A percentile compares a stretch with the other conserved stretches of the same genome.
Evolutionary conservation across 2,797 vertebrate species (phyloP).

Genomic region (Ctenopoma kingsleyae): DNA sequence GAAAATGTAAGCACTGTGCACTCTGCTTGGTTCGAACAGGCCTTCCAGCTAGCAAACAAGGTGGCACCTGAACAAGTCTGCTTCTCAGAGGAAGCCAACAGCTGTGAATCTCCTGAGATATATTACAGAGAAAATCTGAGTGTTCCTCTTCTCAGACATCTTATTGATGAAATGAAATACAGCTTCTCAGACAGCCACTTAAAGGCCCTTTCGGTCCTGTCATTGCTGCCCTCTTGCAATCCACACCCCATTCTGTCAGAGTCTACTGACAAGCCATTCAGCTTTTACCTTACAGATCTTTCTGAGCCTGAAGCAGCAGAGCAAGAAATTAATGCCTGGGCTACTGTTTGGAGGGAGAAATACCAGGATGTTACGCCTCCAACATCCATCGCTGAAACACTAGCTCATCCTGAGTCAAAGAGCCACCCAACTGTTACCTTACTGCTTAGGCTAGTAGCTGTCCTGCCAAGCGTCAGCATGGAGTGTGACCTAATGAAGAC

Average conservation of each 20-base stretch:
- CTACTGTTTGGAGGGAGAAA: constrained; percentile 92
- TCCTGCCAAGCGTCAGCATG: constrained; percentile 93
- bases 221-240: constrained; percentile 91
- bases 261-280: constrained; percentile 88
- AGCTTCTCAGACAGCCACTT: constrained; percentile 94
- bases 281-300: constrained; percentile 90
- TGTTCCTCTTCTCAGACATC: constrained; percentile 88
- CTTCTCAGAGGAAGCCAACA: constrained; percentile 88
- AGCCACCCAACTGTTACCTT: constrained; percentile 91
- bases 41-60: constrained; percentile 89
- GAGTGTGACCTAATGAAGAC: constrained; percentile 93
- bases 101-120: constrained; percentile 88
- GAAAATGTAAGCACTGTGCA: constrained; percentile 92
- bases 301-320: constrained; percentile 91
- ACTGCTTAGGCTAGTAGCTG: constrained; percentile 91
- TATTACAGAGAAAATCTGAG: constrained; percentile 93
- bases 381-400: constrained; percentile 92
- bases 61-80: constrained; percentile 85
- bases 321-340: constrained; percentile 93
- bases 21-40: constrained; percentile 95
- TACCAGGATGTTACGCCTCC: constrained; percentile 92
- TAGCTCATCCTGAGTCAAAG: constrained; percentile 92
- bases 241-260: constrained; percentile 88
- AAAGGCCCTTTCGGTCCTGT: constrained; percentile 92
- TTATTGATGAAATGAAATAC: constrained; percentile 93